These are phyloP conservation scores for Drosophila stalkeri DNA, from an alignment of 2,888 invertebrate species.

Conservation along the genomic window DNA sequence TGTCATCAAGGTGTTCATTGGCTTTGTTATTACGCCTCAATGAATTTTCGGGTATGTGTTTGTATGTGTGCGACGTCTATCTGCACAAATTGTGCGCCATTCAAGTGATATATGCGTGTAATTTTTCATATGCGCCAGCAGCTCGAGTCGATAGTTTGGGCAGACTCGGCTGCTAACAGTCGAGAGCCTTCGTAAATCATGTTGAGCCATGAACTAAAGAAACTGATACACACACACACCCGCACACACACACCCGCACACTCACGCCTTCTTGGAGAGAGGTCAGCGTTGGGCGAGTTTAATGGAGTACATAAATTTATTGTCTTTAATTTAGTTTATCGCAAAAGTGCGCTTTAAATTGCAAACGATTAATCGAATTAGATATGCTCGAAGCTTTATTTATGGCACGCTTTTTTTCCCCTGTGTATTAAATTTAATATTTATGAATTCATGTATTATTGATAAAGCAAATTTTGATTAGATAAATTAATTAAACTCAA, in stretches of 20 bases:
- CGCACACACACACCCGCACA: background rate
- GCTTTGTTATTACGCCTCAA: slow-evolving; percentile 81
- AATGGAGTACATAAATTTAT: slow-evolving; percentile 55
- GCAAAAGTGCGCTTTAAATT: slow-evolving; percentile 21
- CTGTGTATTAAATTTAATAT: background rate
- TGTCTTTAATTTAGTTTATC: slow-evolving; percentile 51
- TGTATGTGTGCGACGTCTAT: slow-evolving; percentile 16
- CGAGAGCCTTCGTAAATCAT: slow-evolving; percentile 58
- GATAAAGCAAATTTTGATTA: background rate
- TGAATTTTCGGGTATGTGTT: slow-evolving; percentile 60
- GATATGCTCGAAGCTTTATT: slow-evolving; percentile 24
- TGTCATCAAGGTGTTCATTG: slow-evolving; percentile 82
- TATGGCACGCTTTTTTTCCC: background rate
- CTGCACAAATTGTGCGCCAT: slow-evolving; percentile 65
- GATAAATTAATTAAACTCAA: background rate
- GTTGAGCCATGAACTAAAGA: slow-evolving; percentile 40
- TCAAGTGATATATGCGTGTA: slow-evolving; percentile 68
- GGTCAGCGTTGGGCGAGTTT: slow-evolving; percentile 44
- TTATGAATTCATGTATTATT: background rate
- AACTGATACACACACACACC: slow-evolving; percentile 22
- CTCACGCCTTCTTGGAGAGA: background rate
- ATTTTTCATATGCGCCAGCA: slow-evolving; percentile 58
- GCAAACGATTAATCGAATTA: slow-evolving; percentile 36
- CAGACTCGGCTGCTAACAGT: slow-evolving; percentile 40
- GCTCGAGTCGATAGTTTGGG: slow-evolving; percentile 41